A percentile compares a stretch with the other conserved stretches of the same genome.
Evolutionary conservation across 2,797 vertebrate species (phyloP).

Genomic region (Smutsia temminckii): DNA sequence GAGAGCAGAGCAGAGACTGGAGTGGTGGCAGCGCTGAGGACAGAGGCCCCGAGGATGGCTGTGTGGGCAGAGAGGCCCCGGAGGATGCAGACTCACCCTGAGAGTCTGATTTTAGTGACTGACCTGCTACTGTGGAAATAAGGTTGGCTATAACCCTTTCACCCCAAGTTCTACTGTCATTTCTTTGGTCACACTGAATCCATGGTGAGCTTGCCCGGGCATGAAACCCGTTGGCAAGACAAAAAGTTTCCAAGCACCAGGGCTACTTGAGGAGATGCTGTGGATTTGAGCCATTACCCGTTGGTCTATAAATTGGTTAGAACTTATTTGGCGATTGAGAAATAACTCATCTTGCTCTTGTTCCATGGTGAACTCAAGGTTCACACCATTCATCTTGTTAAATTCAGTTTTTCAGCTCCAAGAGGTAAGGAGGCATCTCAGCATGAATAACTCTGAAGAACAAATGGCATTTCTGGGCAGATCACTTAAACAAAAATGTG

Average conservation of each 20-base stretch:
- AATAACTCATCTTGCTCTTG: constrained; percentile 48
- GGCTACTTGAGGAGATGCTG: constrained; percentile 17
- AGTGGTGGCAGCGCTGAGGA: too few relatives aligned
- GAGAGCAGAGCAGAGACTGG: too few relatives aligned
- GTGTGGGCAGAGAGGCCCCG: too few relatives aligned
- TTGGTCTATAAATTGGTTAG: constrained; percentile 54
- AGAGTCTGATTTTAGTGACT: too few relatives aligned
- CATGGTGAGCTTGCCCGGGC: too few relatives aligned
- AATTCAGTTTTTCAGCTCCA: constrained; percentile 58
- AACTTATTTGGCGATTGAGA: constrained; percentile 51
- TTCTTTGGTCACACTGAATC: too few relatives aligned
- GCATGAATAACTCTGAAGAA: constrained; percentile 34
- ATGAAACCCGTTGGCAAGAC: too few relatives aligned
- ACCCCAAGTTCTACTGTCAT: too few relatives aligned
- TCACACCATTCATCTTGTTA: constrained; percentile 52
- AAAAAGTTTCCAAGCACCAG: constrained; percentile 4
- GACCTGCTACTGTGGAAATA: too few relatives aligned
- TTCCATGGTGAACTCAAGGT: not conserved
- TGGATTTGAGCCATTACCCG: constrained; percentile 24
- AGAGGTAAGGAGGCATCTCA: constrained; percentile 60
- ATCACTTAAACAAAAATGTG: not conserved
- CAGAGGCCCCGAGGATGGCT: too few relatives aligned
- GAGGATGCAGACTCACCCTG: too few relatives aligned
- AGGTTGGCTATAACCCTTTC: too few relatives aligned
- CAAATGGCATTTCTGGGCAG: constrained; percentile 56